Base-by-base conservation (phyloP, 2,797 vertebrate genomes). In the Gallinago nigripennis region DNA sequence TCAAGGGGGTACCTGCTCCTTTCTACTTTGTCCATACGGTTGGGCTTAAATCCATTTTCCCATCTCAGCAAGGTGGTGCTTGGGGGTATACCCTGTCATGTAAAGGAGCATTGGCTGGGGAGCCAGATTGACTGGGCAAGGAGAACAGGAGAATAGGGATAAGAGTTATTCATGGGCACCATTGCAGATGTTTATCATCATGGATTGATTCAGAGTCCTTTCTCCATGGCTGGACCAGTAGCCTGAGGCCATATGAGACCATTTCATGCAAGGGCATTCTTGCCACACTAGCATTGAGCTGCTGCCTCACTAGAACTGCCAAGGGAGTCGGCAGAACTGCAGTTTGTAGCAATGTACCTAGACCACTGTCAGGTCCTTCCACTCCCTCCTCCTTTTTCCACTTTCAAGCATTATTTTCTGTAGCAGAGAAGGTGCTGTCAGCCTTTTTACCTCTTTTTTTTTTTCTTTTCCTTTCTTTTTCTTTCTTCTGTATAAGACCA, bases 1-100 rank as follows among this genome's bases (percentile, higher is more conserved):
- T 33, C 0, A 2, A 60, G 5, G 10, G 7, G 18, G 5, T 30
- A 71, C 4, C 19, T 64, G 20, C 12, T 80, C 21, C 21, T 71
- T 83, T 81, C 41, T 65, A 17, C 41, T 24, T 24, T 54, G 3
- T 33, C 65, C 11, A 4, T 66, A 28, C 2, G 5, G 41, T 57
- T 75, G 20, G 50, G 19, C 24, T 85, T 56, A 68, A 21, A 16
- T 85, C 16, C 9, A 28, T 75, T 73, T 70, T 80, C 41, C 45
- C 27, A 31, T 35, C 63, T 68, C 61, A 39, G 43, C 48, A 82
- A 46, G n/a, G 15, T 4, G 8, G 15, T 56, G 13, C 65, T 77
- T 65, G 13, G 4, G 21, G 15, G 0, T 37, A 8, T 31, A n/a
- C 56, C 53, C 48, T 75, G 37, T 25, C 2, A 4, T 28, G 9